Evolutionary conservation across 2,797 vertebrate species (phyloP), one percentile per base, ranked within the genome.

Genomic region (Steatocranus sp.): DNA sequence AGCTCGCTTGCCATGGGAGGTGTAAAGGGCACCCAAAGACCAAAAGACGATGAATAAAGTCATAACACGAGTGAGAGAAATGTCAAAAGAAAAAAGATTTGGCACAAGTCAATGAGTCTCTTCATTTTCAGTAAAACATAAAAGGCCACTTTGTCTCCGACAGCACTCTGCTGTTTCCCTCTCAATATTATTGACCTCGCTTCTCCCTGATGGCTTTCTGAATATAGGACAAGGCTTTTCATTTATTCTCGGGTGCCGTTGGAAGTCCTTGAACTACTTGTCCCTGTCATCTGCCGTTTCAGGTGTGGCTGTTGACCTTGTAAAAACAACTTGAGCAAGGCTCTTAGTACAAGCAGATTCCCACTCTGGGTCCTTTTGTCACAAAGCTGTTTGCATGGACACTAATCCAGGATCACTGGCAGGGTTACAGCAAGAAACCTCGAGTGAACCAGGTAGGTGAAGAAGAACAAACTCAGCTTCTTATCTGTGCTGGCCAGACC

Each of bases 191-290:
- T 85, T 90, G 92, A 93, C 92, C 90, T 81, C n/a, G 56, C 82
- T 49, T 61, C 81, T 92, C 90, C 85, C 90, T 27, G 75, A 85
- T 46, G 82, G 83, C 75, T 80, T 78, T 82, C 77, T 78, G 87
- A 92, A 95, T 95, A 82, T 91, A 89, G 94, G 87, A 91, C 89
- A 8, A 86, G 84, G 80, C 80, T 92, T 89, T 89, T 92, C 82
- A 84, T 94, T 94, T 93, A 89, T 94, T 93, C 88, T 79, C 80
- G 5, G 83, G 82, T 51, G 58, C 80, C 10, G 48, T 73, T 25
- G 30, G 81, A 82, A 93, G 89, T 92, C 92, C 90, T 93, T 95
- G 91, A 94, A 92, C 88, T 87, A 88, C 87, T 91, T 89, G 88
- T 93, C 86, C 75, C 75, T 58, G 89, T 91, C 92, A 76, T 88